Percentiles rank a stretch among this genome's conserved stretches.
phyloP scores from a whole-genome alignment of 2,888 invertebrate genomes.

The Meta bourneti region DNA sequence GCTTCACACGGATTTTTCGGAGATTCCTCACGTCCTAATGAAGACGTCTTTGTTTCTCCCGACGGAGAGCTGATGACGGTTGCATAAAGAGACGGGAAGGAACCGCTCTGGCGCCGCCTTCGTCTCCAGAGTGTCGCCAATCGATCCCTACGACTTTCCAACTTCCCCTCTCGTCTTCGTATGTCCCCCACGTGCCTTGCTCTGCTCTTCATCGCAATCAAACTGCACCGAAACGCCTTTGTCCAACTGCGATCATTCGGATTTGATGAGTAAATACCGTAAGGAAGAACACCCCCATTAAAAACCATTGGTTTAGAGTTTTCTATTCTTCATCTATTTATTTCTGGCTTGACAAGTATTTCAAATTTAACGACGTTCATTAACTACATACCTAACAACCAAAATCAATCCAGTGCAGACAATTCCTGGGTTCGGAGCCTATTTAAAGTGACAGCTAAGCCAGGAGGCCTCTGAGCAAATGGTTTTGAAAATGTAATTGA shows the following conservation, averaged over 20 bases:
- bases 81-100: slow-evolving; percentile 16
- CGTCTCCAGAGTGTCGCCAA: slow-evolving; percentile 31
- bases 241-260: not conserved
- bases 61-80: slow-evolving; percentile 7
- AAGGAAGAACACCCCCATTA: not conserved
- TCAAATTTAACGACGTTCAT: not conserved
- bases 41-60: not conserved
- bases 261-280: not conserved
- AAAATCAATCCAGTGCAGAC: no score
- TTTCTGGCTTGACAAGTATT: not conserved
- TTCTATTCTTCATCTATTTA: not conserved
- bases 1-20: not conserved
- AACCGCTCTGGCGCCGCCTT: slow-evolving; percentile 26
- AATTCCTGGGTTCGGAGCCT: no score
- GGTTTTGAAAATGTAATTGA: no score
- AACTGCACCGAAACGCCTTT: slow-evolving; percentile 7
- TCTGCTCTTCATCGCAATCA: not conserved
- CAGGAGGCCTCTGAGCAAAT: no score
- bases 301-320: not conserved
- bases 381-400: no score
- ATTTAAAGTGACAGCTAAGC: no score
- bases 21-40: not conserved
- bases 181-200: not conserved
- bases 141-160: slow-evolving; percentile 50
- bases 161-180: not conserved